These are phyloP conservation scores for Aramus guarauna DNA, from an alignment of 2,113 vertebrate genomes.

Conservation along the genomic window DNA sequence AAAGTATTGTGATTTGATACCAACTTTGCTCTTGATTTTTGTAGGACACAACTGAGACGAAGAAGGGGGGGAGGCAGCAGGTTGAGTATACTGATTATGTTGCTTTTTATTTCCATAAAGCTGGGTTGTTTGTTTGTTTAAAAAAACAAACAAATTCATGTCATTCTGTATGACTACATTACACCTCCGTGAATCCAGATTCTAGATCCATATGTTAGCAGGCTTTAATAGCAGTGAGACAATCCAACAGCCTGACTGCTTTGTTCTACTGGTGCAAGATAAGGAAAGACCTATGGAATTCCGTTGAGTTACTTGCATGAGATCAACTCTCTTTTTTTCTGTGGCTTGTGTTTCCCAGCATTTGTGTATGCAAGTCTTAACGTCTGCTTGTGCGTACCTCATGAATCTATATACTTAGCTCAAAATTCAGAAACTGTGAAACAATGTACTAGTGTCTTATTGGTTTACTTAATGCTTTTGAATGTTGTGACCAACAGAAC, in stretches of 20 bases:
- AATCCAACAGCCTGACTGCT: neutral
- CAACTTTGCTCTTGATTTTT: neutral
- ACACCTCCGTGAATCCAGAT: neutral
- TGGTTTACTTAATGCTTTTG: neutral
- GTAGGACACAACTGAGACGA: neutral
- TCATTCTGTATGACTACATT: neutral
- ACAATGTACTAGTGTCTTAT: neutral
- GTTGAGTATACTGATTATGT: neutral
- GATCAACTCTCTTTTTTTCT: neutral
- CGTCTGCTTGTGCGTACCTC: neutral
- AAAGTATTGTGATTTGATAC: neutral
- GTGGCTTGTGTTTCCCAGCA: neutral
- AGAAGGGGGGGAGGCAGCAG: neutral
- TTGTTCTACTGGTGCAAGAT: neutral
- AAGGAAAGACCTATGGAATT: neutral
- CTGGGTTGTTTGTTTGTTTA: neutral
- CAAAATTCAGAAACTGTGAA: conserved; percentile 23
- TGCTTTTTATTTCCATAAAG: neutral
- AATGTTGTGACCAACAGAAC: neutral
- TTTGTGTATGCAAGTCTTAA: neutral
- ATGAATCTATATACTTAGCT: neutral
- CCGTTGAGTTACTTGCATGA: neutral
- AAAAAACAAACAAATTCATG: neutral
- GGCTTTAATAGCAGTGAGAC: neutral
- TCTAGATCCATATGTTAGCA: neutral